These are phyloP conservation scores for Campopleginae sp. DNA, from an alignment of 2,888 invertebrate species.

Conservation along the genomic window DNA sequence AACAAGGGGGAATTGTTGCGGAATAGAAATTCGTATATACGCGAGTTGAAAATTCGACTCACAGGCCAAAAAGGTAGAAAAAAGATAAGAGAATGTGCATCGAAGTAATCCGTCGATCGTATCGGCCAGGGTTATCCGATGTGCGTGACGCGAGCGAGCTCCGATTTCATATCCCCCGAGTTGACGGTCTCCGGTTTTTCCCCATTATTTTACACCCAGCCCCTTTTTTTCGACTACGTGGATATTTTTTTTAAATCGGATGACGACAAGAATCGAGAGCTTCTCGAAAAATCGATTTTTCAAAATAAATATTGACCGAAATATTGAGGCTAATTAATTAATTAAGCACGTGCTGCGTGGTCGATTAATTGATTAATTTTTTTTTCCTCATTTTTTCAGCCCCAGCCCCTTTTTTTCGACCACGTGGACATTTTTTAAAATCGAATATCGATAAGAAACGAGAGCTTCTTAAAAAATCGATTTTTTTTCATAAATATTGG, in stretches of 20 bases:
- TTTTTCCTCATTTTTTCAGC: background rate
- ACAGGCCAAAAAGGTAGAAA: slow-evolving; percentile 5
- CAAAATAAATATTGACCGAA: no score
- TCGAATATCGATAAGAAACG: background rate
- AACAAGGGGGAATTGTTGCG: slow-evolving; percentile 25
- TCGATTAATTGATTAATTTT: no score
- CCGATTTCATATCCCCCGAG: slow-evolving; percentile 19
- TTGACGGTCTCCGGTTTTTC: background rate
- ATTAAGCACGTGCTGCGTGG: no score
- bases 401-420: background rate
- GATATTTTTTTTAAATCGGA: background rate
- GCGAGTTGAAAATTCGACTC: slow-evolving; percentile 23
- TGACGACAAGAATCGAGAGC: background rate
- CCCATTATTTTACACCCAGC: background rate
- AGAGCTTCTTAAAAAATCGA: background rate
- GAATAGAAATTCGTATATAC: slow-evolving; percentile 44
- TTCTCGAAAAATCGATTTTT: background rate
- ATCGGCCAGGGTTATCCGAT: slow-evolving; percentile 47
- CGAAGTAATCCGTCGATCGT: slow-evolving; percentile 47
- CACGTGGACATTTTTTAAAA: background rate
- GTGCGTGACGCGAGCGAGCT: slow-evolving; percentile 51
- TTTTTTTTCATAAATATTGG: background rate
- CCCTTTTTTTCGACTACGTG: background rate
- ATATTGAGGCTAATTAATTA: background rate
- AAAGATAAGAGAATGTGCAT: slow-evolving; percentile 32